phyloP scores from a whole-genome alignment of 2,888 invertebrate species.

The Plagodis pulveraria region DNA sequence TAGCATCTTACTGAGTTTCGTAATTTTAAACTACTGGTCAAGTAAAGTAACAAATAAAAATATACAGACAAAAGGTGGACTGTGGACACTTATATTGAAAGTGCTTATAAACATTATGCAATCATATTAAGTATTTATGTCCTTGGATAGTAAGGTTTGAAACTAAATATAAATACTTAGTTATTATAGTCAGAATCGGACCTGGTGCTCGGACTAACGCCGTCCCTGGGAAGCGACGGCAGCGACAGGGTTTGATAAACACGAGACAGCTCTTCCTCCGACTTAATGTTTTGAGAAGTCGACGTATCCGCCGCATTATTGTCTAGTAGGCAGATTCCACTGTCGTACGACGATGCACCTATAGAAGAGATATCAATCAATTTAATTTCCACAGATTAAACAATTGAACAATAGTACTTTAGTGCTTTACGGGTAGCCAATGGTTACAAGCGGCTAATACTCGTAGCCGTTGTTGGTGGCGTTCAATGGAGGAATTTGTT shows the following conservation, averaged over 20 bases:
- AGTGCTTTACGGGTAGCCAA: background rate
- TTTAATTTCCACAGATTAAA: background rate
- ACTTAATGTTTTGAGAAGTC: constrained; percentile 60
- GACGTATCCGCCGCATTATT: constrained; percentile 55
- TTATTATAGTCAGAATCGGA: constrained; percentile 25
- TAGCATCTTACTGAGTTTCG: no score
- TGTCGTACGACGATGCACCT: constrained; percentile 69
- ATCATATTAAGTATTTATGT: background rate
- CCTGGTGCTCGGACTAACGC: constrained; percentile 63
- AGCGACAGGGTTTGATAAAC: constrained; percentile 72
- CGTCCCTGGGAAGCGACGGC: constrained; percentile 62
- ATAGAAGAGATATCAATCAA: constrained; percentile 8
- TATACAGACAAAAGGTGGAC: no score
- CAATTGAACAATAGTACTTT: no score
- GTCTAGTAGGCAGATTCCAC: constrained; percentile 65
- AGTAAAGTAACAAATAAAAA: no score
- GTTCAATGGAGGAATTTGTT: no score
- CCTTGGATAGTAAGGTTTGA: background rate
- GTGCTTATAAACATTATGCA: no score
- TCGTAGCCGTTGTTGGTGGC: no score
- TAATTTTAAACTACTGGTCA: no score
- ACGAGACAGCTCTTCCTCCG: constrained; percentile 68
- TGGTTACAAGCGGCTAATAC: no score
- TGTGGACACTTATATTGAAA: no score
- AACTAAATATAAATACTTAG: background rate